Evolutionary conservation across 1,140 invertebrate species (phyloP), one percentile per base, ranked within the genome.

Genomic region (Ditylenchus dipsaci): DNA sequence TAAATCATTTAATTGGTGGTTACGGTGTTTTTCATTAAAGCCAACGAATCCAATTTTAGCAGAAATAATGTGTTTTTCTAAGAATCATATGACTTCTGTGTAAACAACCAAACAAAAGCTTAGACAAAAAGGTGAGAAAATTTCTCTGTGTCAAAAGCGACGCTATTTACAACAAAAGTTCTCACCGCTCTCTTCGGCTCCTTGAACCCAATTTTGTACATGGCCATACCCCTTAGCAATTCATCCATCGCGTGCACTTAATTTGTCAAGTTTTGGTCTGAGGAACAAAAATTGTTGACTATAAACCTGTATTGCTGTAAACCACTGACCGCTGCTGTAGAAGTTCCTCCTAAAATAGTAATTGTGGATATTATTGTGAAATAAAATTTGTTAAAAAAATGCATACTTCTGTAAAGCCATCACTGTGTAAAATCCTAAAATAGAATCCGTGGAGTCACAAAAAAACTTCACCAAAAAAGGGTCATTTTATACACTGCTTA

Each of bases 361-460:
- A 45, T 45, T 53, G n/a, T 17, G 3, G 49, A 17, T 17, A 53
- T 53, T 15, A 53, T 3, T 3, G 49, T 21, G n/a, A 26, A 53
- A 53, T 15, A 53, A 53, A 53, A 21, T 45, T 45, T 45, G 43
- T 45, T 11, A 45, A 11, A 45, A n/a, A 45, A 45, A 45, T 13
- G 43, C 43, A 11, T n/a, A 45, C 63, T 71, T 78, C 73, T n/a
- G 71, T 60, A 43, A 74, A 81, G n/a, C 78, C 80, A 49, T 80
- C 62, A 23, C 62, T 73, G 61, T 80, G 80, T 9, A 80, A 68
- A 57, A 81, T 79, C 66, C 78, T 80, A 33, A 68, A 74, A 13
- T n/a, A n/a, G n/a, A n/a, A n/a, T n/a, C n/a, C n/a, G n/a, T n/a
- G n/a, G n/a, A n/a, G n/a, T n/a, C n/a, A n/a, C n/a, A n/a, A n/a